Evolutionary conservation across 1,140 invertebrate species (phyloP).

Genomic region (Drosophila kohkoa): DNA sequence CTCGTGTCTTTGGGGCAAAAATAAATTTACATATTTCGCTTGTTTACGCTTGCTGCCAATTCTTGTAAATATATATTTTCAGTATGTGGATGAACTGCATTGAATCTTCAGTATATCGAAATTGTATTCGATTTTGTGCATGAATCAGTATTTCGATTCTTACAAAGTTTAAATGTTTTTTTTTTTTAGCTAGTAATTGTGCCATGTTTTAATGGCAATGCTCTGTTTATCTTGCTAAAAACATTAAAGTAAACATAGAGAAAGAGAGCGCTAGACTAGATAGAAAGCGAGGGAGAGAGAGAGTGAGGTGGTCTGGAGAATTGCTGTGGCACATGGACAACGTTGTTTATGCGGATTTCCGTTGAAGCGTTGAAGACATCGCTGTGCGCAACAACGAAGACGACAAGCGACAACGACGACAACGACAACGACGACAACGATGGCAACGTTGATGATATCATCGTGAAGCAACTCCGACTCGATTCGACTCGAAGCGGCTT

Average conservation of each 20-base stretch:
- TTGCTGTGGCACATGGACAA: conserved; percentile 35
- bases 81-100: conserved; percentile 10
- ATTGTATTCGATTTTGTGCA: not conserved
- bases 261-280: conserved; percentile 10
- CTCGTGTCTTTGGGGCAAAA: conserved; percentile 1
- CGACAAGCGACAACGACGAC: conserved; percentile 39
- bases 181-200: conserved; percentile 56
- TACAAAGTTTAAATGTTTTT: conserved; percentile 7
- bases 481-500: conserved; percentile 27
- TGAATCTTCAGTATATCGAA: conserved; percentile 13
- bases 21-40: conserved; percentile 21
- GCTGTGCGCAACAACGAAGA: conserved; percentile 16
- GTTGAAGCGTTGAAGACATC: conserved; percentile 70
- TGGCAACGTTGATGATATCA: conserved; percentile 78
- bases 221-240: conserved; percentile 78
- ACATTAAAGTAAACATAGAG: conserved; percentile 70
- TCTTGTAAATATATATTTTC: conserved; percentile 17
- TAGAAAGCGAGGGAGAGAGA: conserved; percentile 18
- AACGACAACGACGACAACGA: conserved; percentile 46
- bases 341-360: conserved; percentile 82
- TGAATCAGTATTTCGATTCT: not conserved
- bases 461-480: conserved; percentile 52
- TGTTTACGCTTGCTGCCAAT: not conserved
- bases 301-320: conserved; percentile 1
- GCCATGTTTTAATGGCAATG: conserved; percentile 58